Conservation (phyloP, 2,797 vertebrate genomes). For the Crocodylus rhombifer region DNA sequence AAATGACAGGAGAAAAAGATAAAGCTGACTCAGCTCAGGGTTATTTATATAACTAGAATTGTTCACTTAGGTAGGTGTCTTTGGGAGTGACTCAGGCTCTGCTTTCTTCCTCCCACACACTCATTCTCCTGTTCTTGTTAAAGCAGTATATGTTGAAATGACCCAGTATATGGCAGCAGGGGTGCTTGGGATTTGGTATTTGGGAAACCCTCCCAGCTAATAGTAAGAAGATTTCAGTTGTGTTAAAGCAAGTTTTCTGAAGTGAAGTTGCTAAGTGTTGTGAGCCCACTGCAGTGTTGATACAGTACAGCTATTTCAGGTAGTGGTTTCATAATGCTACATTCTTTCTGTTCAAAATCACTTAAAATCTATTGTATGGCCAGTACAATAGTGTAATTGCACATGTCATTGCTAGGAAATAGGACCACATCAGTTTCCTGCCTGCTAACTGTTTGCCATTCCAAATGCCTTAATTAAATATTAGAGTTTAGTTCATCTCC, state of each 20-base stretch:
- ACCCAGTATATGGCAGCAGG: neutral
- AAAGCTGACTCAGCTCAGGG: neutral
- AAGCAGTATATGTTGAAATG: neutral
- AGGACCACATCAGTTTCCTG: neutral
- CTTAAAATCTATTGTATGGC: neutral
- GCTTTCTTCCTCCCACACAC: neutral
- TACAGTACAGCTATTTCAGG: neutral
- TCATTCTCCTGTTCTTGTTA: neutral
- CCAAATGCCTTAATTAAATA: neutral
- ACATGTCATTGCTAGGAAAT: neutral
- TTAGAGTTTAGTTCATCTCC: neutral
- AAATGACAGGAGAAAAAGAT: neutral
- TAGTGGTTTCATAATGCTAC: slow-evolving; percentile 19
- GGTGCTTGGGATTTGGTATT: neutral
- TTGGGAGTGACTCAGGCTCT: neutral
- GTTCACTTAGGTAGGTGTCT: neutral
- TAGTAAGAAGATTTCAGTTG: neutral
- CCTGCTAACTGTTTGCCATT: neutral
- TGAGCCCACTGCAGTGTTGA: neutral
- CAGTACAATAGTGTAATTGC: neutral
- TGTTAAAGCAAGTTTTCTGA: neutral
- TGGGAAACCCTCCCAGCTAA: neutral
- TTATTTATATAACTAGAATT: neutral
- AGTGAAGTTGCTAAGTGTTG: slow-evolving; percentile 20
- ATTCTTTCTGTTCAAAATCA: neutral